Conservation (phyloP, 2,888 invertebrate species). For the Sarcophaga rosellei region DNA sequence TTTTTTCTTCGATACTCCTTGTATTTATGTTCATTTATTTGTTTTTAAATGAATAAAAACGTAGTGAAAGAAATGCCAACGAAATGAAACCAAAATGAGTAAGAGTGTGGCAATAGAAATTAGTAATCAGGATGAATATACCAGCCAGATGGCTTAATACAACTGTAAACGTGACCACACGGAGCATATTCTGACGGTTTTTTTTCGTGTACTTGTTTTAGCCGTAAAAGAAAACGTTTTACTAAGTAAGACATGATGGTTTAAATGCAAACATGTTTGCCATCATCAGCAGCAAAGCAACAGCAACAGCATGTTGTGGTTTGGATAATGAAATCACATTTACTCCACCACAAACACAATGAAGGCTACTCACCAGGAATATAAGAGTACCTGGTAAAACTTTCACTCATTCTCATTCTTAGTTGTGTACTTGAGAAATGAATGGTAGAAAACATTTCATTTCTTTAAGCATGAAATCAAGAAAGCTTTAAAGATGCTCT, state of each 20-base stretch:
- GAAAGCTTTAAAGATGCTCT: constrained; percentile 55
- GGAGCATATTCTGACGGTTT: constrained; percentile 10
- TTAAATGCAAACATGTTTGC: constrained; percentile 52
- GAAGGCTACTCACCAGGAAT: not conserved
- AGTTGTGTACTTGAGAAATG: not conserved
- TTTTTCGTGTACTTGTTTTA: constrained; percentile 17
- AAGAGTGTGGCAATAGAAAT: constrained; percentile 71
- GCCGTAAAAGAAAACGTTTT: constrained; percentile 39
- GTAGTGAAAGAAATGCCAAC: not conserved
- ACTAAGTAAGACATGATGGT: constrained; percentile 51
- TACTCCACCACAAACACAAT: constrained; percentile 56
- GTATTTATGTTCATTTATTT: constrained; percentile 56
- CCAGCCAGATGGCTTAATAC: constrained; percentile 79
- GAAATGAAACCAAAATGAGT: constrained; percentile 40
- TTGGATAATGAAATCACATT: constrained; percentile 67
- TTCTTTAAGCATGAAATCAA: constrained; percentile 61
- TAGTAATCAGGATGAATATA: constrained; percentile 79
- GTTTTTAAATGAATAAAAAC: constrained; percentile 73
- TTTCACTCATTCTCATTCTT: constrained; percentile 14
- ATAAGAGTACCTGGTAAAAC: constrained; percentile 50
- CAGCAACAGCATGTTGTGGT: constrained; percentile 53
- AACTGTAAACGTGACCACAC: constrained; percentile 78
- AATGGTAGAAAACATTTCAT: not conserved
- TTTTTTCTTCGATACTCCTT: not conserved
- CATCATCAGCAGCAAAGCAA: constrained; percentile 51